A percentile compares a stretch with the other conserved stretches of the same genome.
Evolutionary conservation across 2,888 invertebrate species (phyloP).

Genomic region (Drosophila algonquin): DNA sequence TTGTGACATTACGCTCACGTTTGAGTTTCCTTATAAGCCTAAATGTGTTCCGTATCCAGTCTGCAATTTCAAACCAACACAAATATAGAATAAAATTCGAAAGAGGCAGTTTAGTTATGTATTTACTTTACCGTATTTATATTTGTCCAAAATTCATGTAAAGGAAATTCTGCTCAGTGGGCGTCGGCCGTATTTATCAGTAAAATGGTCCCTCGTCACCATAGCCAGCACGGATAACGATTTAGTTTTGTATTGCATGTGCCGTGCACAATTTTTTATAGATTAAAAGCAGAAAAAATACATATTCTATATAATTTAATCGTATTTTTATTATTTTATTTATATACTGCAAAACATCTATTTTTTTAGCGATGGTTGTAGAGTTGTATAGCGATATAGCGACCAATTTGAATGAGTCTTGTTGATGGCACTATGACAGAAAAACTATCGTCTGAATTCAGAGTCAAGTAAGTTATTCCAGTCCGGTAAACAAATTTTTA

Average conservation of each 20-base stretch:
- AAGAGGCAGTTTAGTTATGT: not conserved
- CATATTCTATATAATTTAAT: constrained; percentile 21
- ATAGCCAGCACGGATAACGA: constrained; percentile 38
- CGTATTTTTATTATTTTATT: constrained; percentile 64
- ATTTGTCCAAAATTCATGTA: constrained; percentile 54
- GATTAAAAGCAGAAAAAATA: constrained; percentile 9
- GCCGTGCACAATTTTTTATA: constrained; percentile 40
- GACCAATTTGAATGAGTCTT: not conserved
- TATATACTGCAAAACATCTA: constrained; percentile 57
- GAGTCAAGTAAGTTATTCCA: not conserved
- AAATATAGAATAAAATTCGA: constrained; percentile 7
- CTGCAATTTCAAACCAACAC: constrained; percentile 35
- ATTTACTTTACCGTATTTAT: constrained; percentile 56
- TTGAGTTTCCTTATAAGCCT: constrained; percentile 14
- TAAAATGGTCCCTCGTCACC: constrained; percentile 48
- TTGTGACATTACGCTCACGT: constrained; percentile 69
- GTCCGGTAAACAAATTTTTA: too few relatives aligned
- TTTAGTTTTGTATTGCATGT: constrained; percentile 30
- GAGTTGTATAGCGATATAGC: too few relatives aligned
- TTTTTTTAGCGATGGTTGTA: constrained; percentile 47
- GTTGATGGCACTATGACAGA: not conserved
- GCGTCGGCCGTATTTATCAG: constrained; percentile 72
- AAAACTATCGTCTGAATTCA: constrained; percentile 3
- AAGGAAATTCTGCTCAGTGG: constrained; percentile 54
- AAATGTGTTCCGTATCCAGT: constrained; percentile 25